Evolutionary conservation across 2,113 vertebrate species (phyloP), one percentile per base, ranked within the genome.

Genomic region (Leptobrachium leishanense): DNA sequence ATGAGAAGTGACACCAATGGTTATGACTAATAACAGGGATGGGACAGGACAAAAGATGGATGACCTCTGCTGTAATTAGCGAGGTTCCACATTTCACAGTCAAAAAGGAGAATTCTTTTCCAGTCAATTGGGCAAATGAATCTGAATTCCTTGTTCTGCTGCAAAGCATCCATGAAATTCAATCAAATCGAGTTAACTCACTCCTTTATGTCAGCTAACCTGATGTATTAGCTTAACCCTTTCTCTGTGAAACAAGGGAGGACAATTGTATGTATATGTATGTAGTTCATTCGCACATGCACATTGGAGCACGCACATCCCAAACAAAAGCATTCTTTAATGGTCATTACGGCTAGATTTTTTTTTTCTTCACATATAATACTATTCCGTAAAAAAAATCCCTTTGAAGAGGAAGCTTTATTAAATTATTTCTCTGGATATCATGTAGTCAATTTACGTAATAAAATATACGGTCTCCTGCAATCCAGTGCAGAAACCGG

Each of bases 21-120:
- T 67, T 80, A 74, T 80, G 77, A 73, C 77, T 80, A 74, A 74
- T 80, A 80, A 73, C 77, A 80, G 77, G 20, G 71, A 74, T 73
- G 69, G 70, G 63, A 80, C 77, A 74, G 77, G 77, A n/a, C 6
- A 80, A 73, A 72, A 80, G 70, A 80, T 80, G 70, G 77, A 80
- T 80, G 77, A 50, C 77, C 77, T 73, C 70, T 63, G 20, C 63
- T 59, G 50, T 80, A 80, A 73, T 80, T 80, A 80, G 77, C 54
- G 64, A 74, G 41, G 59, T 31, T 73, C 70, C 63, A 63, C 77
- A 80, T 74, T 79, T 73, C 70, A 79, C 63, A 79, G 70, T 74
- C 70, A 80, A 8, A 67, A 80, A 57, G 20, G 62, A 80, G 70
- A 67, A 73, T 74, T 80, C 62, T 59, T 66, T 80, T 74, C 77